Evolutionary conservation across 1,140 invertebrate species (phyloP), one percentile per base, ranked within the genome.

Genomic region (Stegodyphus mimosarum): DNA sequence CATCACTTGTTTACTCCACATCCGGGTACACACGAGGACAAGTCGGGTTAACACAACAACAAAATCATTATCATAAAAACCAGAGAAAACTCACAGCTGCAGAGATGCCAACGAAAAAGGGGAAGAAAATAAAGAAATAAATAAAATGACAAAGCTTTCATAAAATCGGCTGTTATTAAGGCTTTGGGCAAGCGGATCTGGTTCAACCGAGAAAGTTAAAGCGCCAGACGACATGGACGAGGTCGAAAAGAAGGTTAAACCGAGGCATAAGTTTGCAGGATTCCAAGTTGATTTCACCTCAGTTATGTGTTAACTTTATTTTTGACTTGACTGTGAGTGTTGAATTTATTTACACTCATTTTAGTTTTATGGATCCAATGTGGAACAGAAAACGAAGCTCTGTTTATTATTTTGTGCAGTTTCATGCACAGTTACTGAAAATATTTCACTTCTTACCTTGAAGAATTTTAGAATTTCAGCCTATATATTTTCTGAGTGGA

Each of bases 31-130:
- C 33, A 48, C 51, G 33, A 71, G 69, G 18, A 50, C 6, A 76
- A 64, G 48, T 48, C 63, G 13, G n/a, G 53, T 49, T 17, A 76
- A 76, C 55, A 18, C 13, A 74, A 11, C 13, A 15, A 48, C n/a
- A 66, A 55, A 76, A 76, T 76, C 66, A 76, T 76, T 64, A 76
- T 76, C 74, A 76, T 76, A 76, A 76, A 74, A 76, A 64, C 49
- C 53, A 55, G 74, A 48, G 63, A 49, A 18, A 66, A 64, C 52
- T 13, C 13, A 17, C 63, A 52, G 52, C 33, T 67, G 11, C 7
- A 17, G 66, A 18, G 33, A 17, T 17, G 66, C n/a, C 5, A 67
- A 67, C 7, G 17, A 67, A 67, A 67, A 67, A 67, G 11, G 66
- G 66, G 18, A 51, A 66, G 9, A 50, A 50, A 64, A 50, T 17